A percentile compares a stretch with the other conserved stretches of the same genome.
Conservation (phyloP, 64 coral and sea anemone species). For the Trachythela sp. region DNA sequence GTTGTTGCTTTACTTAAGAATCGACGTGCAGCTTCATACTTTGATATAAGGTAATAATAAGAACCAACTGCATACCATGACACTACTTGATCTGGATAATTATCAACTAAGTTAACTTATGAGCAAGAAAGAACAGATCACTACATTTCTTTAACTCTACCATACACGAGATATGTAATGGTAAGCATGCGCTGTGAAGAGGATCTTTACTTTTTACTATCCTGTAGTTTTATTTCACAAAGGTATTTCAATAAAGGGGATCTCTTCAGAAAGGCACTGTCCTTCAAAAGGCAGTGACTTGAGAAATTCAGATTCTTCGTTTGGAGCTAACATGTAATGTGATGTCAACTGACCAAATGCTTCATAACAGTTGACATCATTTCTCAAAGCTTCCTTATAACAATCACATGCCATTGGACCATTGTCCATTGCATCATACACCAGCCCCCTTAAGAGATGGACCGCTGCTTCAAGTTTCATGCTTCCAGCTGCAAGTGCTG, state of each 20-base stretch:
- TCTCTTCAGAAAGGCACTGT: conserved; percentile 81
- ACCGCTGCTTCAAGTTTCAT: conserved; percentile 82
- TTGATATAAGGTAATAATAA: conserved; percentile 96
- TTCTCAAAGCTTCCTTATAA: conserved; percentile 84
- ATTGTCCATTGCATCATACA: conserved; percentile 93
- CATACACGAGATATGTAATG: conserved; percentile 90
- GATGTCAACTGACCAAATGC: conserved; percentile 92
- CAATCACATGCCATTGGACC: conserved; percentile 75
- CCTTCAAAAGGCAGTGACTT: conserved; percentile 75
- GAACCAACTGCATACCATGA: conserved; percentile 97
- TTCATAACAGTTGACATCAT: conserved; percentile 95
- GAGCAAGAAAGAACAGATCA: conserved; percentile 81
- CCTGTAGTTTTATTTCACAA: conserved; percentile 74
- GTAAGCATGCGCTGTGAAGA: conserved; percentile 78
- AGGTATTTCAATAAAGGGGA: conserved; percentile 77
- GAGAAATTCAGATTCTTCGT: conserved; percentile 72
- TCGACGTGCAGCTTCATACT: conserved; percentile 86
- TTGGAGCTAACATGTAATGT: conserved; percentile 88
- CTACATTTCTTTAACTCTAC: conserved; percentile 93
- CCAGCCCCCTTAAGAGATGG: conserved; percentile 64
- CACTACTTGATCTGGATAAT: conserved; percentile 88
- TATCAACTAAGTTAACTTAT: conserved; percentile 98
- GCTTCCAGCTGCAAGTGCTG: conserved; percentile 27
- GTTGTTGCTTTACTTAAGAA: conserved; percentile 94
- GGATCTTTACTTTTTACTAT: conserved; percentile 80